Evolutionary conservation across 2,113 vertebrate species (phyloP), one percentile per base, ranked within the genome.

Genomic region (Corvus cornix): DNA sequence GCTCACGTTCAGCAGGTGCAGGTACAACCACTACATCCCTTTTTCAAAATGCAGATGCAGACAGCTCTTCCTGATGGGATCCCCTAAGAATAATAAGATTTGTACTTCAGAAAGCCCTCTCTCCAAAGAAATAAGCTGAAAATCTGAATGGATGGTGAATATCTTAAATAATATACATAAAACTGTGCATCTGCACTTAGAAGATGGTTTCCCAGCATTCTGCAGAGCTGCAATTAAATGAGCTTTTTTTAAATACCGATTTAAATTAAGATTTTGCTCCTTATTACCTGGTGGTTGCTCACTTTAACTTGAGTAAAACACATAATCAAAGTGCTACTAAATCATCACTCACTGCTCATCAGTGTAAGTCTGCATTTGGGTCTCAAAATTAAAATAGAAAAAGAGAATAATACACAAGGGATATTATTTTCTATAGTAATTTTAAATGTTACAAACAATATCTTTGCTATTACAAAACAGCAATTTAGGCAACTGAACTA

Each of bases 401-500:
- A 48, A 59, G 53, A 39, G 17, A 41, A 18, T 6, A 68, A 52
- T 27, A 48, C 21, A 53, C 15, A 0, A 19, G 14, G 72, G 48
- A 60, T 83, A 22, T 46, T 16, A 88, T 73, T 85, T 89, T 74
- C 88, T 87, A 28, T 41, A 78, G 89, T 93, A 79, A 69, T 80
- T 76, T 60, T 23, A 23, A 53, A 10, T 11, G 14, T 37, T 73
- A 48, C 64, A 78, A 53, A 59, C 46, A 77, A 31, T 44, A 64
- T 53, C 26, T 72, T 58, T 37, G 26, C 74, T 76, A 23, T 96
- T 97, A 85, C 89, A 84, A 97, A 96, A 93, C 59, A 75, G 43
- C 2, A 24, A 83, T 95, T 93, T 90, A 37, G 89, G 92, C 87
- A 96, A 76, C 77, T 56, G n/a, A 62, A 44, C 90, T 97, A 96